Percentiles rank a stretch among this genome's conserved stretches.
Evolutionary conservation across 1,140 invertebrate species (phyloP).

Genomic region (Caenorhabditis elegans): WBcel235 BX284602.5:11494501-11495000

Average conservation of each 20-base stretch:
- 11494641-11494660: background rate
- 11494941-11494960: background rate
- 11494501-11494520: background rate
- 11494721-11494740: background rate
- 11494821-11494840: background rate
- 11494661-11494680: background rate
- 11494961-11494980: too few relatives aligned
- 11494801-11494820: background rate
- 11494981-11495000: background rate
- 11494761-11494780: background rate
- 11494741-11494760: background rate
- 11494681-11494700: slow-evolving; percentile 16
- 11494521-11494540: background rate
- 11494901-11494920: background rate
- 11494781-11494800: background rate
- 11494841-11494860: background rate
- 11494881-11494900: background rate
- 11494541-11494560: background rate
- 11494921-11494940: background rate
- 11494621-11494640: slow-evolving; percentile 14
- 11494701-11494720: background rate
- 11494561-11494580: background rate
- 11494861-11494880: background rate
- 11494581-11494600: background rate
- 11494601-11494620: background rate